Percentiles rank a stretch among this genome's conserved stretches.
phyloP scores from a whole-genome alignment of 2,113 vertebrate genomes.

The Centropus unirufus region DNA sequence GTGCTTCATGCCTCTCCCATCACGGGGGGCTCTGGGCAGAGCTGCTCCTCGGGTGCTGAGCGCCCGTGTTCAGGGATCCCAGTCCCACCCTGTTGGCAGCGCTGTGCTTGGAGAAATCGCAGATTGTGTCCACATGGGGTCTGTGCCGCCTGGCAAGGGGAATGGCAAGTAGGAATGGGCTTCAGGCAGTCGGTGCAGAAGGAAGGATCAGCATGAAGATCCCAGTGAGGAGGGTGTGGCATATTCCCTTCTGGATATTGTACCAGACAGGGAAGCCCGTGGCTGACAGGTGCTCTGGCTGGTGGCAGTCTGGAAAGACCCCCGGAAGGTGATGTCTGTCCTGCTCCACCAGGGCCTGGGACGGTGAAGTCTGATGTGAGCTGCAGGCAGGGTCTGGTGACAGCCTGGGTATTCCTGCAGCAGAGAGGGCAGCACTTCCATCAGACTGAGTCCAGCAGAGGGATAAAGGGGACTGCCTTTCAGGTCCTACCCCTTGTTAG shows the following conservation, averaged over 20 bases:
- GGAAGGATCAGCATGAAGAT: background rate
- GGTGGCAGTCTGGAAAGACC: background rate
- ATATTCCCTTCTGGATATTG: background rate
- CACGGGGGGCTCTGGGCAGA: background rate
- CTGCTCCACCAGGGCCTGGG: background rate
- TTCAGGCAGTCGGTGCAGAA: background rate
- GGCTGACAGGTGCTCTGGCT: background rate
- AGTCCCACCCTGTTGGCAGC: background rate
- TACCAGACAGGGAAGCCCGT: background rate
- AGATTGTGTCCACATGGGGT: rapidly evolving
- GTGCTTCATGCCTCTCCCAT: rapidly evolving
- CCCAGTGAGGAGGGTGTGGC: background rate
- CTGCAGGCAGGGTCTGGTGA: background rate
- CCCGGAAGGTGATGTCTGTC: background rate
- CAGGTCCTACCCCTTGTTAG: background rate
- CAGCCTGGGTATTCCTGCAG: background rate
- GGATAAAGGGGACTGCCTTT: background rate
- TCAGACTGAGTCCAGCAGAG: background rate
- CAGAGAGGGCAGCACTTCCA: background rate
- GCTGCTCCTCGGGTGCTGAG: rapidly evolving
- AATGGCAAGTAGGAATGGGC: background rate
- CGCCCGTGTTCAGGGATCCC: background rate
- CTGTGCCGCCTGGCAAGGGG: background rate
- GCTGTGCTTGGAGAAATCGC: too few species aligned
- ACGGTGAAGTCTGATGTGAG: background rate